phyloP scores from a whole-genome alignment of 2,113 vertebrate genomes.

The Chelonoidis abingdonii region DNA sequence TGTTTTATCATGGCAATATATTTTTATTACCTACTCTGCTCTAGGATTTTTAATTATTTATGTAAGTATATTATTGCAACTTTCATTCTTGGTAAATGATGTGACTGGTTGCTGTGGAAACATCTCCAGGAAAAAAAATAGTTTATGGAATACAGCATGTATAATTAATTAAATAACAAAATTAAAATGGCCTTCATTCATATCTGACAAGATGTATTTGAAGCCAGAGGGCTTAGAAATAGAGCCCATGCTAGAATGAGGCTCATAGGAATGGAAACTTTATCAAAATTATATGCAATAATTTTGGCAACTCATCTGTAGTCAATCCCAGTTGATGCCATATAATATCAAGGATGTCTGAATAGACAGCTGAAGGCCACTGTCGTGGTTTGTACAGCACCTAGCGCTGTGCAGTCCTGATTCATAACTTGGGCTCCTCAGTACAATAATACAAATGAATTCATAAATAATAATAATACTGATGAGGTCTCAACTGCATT shows the following conservation, averaged over 20 bases:
- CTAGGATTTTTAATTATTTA: conserved; percentile 86
- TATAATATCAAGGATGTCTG: rapidly evolving
- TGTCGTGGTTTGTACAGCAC: background rate
- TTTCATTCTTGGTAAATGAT: conserved; percentile 53
- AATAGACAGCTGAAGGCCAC: background rate
- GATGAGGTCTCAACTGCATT: background rate
- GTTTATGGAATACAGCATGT: conserved; percentile 40
- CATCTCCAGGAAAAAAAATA: conserved; percentile 19
- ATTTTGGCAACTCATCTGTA: background rate
- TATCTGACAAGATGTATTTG: background rate
- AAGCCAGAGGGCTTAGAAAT: background rate
- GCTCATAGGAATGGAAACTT: background rate
- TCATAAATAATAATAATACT: background rate
- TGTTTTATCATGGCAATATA: conserved; percentile 81
- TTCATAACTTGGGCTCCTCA: background rate
- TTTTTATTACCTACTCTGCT: conserved; percentile 80
- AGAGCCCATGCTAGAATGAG: background rate
- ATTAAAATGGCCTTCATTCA: conserved; percentile 47
- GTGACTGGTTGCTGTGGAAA: conserved; percentile 59
- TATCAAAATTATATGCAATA: conserved; percentile 13
- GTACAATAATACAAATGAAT: background rate
- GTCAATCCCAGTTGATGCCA: background rate
- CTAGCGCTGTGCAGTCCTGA: background rate
- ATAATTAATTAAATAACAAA: conserved; percentile 70
- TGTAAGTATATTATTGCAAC: conserved; percentile 77